Base-by-base conservation (phyloP, 2,797 vertebrate genomes). In the Chromobotia macracanthus region DNA sequence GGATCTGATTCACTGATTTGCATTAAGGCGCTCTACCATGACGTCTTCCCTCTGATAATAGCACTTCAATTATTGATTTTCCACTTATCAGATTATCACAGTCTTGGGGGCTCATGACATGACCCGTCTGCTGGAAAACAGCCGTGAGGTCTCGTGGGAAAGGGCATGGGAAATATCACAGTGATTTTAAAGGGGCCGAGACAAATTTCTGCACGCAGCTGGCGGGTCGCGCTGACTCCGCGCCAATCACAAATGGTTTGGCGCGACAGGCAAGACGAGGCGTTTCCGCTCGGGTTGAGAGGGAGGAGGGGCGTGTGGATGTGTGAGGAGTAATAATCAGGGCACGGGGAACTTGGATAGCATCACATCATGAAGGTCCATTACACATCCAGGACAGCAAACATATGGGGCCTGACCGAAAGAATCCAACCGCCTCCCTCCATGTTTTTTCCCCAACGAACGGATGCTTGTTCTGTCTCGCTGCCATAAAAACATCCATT, bases 311-410 rank as follows among this genome's bases (percentile, higher is more conserved):
- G 5, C 18, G 11, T n/a, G 38, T 48, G 68, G 19, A 28, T 53
- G 75, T 53, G 68, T 73, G 71, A 61, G 19, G 53, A 72, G 82
- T 51, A 68, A 80, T 76, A 89, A 87, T 85, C 77, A 78, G 86
- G 84, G 63, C 84, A 80, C 76, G 75, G 80, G 81, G 65, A 76
- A 79, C 77, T 44, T 18, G 58, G 64, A 70, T 51, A 60, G 50
- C n/a, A 18, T 23, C 64, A 38, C 44, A 86, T 86, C 79, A 84
- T 86, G 79, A 63, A 82, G 87, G 85, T 58, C 87, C 88, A 90
- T 90, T 89, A 88, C 86, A 86, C 86, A 88, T 87, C 71, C 84
- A 88, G 88, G 87, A 87, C 90, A 86, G 67, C 78, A 46, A 90
- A 82, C 89, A 92, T 88, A 91, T 90, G 89, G 88, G 87, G 85